A percentile compares a stretch with the other conserved stretches of the same genome.
These are phyloP conservation scores for Stegodyphus mimosarum DNA, from an alignment of 1,140 invertebrate species.

Conservation along the genomic window DNA sequence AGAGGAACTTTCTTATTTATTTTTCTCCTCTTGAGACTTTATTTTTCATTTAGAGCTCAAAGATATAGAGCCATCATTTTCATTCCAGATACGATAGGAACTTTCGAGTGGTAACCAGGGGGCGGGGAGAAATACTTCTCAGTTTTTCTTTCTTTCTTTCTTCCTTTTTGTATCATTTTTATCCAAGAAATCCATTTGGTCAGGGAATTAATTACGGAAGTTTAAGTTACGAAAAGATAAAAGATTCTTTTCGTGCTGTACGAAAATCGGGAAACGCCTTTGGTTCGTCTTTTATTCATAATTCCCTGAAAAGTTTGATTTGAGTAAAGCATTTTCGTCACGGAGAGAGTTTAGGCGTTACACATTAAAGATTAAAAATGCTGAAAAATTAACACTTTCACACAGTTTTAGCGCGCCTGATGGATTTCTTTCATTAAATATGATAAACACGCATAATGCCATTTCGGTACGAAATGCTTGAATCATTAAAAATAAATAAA, in stretches of 20 bases:
- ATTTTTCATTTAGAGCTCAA: constrained; percentile 18
- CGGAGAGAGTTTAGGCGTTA: not conserved
- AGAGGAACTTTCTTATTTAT: constrained; percentile 34
- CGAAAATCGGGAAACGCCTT: constrained; percentile 21
- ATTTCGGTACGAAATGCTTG: too few relatives aligned
- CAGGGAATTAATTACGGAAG: constrained; percentile 37
- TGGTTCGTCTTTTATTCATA: constrained; percentile 38
- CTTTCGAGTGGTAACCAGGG: not conserved
- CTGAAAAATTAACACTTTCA: too few relatives aligned
- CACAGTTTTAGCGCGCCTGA: too few relatives aligned
- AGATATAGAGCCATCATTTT: constrained; percentile 32
- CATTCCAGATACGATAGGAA: constrained; percentile 9
- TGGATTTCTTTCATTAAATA: too few relatives aligned
- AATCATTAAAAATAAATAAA: too few relatives aligned
- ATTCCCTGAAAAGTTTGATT: constrained; percentile 20
- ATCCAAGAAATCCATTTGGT: constrained; percentile 30
- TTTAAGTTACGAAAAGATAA: constrained; percentile 32
- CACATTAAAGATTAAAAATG: too few relatives aligned
- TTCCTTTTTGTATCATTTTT: constrained; percentile 33
- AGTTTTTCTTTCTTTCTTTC: not conserved
- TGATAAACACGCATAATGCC: too few relatives aligned
- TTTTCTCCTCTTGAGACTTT: constrained; percentile 30
- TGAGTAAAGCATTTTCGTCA: constrained; percentile 37
- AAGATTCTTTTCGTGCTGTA: constrained; percentile 14
- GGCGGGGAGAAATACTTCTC: not conserved